These are phyloP conservation scores for Morpho achilles DNA, from an alignment of 2,888 invertebrate species.

Conservation along the genomic window DNA sequence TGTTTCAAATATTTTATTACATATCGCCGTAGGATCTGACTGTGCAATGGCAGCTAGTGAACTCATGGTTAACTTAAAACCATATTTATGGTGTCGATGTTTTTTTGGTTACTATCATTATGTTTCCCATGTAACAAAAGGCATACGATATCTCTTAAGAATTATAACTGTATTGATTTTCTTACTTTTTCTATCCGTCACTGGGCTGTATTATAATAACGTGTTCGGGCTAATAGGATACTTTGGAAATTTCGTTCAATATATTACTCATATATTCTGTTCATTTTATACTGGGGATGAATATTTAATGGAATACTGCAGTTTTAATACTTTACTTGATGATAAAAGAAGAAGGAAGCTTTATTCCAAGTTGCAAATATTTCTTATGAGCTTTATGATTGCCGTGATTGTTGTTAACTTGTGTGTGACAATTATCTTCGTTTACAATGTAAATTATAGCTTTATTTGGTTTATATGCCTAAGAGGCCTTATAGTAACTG, in stretches of 20 bases:
- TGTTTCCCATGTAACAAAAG: background rate
- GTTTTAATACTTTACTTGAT: slow-evolving; percentile 1
- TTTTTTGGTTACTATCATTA: slow-evolving; percentile 11
- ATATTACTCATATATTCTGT: background rate
- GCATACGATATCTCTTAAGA: background rate
- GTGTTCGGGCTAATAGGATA: background rate
- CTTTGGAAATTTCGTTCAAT: background rate
- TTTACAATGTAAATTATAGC: no score
- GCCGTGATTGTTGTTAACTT: background rate
- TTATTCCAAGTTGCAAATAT: background rate
- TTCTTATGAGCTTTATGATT: background rate
- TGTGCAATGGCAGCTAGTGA: no score
- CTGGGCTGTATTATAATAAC: background rate
- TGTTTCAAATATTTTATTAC: no score
- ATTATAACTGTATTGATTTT: background rate
- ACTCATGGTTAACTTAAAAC: slow-evolving; percentile 1
- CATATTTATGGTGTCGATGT: slow-evolving; percentile 4
- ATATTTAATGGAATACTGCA: slow-evolving; percentile 6
- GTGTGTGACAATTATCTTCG: no score
- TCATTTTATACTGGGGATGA: slow-evolving; percentile 7
- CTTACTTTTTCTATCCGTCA: background rate
- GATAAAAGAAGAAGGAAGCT: background rate
- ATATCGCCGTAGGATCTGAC: no score
- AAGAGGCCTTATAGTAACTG: background rate
- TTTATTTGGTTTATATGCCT: no score